Conservation (phyloP, 2,888 invertebrate genomes). For the Ormyrus rosae region DNA sequence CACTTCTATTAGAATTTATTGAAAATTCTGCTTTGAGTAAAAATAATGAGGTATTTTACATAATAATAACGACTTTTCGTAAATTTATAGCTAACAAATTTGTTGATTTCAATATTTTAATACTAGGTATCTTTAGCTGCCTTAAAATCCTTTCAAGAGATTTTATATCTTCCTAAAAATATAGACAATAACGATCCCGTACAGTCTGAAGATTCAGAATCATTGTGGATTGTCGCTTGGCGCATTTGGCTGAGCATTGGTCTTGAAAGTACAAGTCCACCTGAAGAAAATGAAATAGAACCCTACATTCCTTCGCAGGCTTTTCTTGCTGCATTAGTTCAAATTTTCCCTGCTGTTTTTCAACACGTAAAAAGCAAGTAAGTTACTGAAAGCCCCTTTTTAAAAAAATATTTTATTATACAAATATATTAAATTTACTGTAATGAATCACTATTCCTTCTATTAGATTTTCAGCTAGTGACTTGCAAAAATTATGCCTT, state of each 20-base stretch:
- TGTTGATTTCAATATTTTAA: not conserved
- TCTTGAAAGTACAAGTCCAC: slow-evolving; percentile 84
- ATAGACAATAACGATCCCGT: slow-evolving; percentile 72
- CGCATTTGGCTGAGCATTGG: slow-evolving; percentile 93
- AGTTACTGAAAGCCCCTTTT: slow-evolving; percentile 64
- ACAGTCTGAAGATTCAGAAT: slow-evolving; percentile 76
- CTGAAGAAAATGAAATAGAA: slow-evolving; percentile 77
- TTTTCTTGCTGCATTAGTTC: slow-evolving; percentile 94
- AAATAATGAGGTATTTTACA: slow-evolving; percentile 87
- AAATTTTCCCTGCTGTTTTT: slow-evolving; percentile 96
- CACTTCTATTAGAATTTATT: slow-evolving; percentile 93
- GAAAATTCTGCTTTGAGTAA: slow-evolving; percentile 93
- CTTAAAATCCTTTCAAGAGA: slow-evolving; percentile 97
- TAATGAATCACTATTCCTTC: slow-evolving; percentile 23
- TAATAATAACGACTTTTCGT: not conserved
- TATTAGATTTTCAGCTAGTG: slow-evolving; percentile 81
- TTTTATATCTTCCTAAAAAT: slow-evolving; percentile 84
- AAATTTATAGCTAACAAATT: not conserved
- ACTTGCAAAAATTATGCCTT: slow-evolving; percentile 87
- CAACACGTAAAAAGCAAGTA: slow-evolving; percentile 89
- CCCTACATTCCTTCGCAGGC: slow-evolving; percentile 93
- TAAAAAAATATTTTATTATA: slow-evolving; percentile 8
- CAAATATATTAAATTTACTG: slow-evolving; percentile 8
- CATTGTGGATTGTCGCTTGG: slow-evolving; percentile 90
- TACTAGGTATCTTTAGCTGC: slow-evolving; percentile 91